These are phyloP conservation scores for Prolemur simus DNA, from an alignment of 2,113 vertebrate species.

Conservation along the genomic window DNA sequence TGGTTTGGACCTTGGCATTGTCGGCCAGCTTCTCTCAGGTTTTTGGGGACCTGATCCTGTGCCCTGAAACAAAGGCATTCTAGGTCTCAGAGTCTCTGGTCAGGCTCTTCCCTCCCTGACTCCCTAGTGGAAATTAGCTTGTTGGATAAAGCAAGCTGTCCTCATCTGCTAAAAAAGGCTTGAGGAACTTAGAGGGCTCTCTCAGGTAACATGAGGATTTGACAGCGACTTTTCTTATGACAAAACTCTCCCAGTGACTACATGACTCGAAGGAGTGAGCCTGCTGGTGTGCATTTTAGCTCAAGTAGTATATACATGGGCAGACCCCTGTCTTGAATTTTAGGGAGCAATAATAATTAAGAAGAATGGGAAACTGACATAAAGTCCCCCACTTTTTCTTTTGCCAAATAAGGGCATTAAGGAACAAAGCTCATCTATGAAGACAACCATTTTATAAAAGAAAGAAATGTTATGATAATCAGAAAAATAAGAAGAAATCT, in stretches of 20 bases:
- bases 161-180: not conserved
- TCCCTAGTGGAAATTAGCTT: not conserved
- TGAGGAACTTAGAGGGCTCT: not conserved
- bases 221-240: not conserved
- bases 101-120: not conserved
- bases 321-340: not conserved
- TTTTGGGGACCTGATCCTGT: not conserved
- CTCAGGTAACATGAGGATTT: not conserved
- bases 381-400: not conserved
- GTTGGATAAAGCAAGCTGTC: not conserved
- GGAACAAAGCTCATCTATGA: not conserved
- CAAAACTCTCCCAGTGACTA: not conserved
- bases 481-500: not conserved
- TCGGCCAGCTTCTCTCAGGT: not conserved
- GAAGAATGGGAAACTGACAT: not conserved
- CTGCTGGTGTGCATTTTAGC: not conserved
- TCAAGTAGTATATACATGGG: accelerated
- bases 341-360: not conserved
- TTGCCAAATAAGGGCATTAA: not conserved
- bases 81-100: not conserved
- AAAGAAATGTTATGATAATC: not conserved
- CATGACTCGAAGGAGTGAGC: not conserved
- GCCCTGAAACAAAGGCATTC: not conserved
- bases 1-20: not conserved
- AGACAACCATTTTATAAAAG: not conserved